phyloP scores from a whole-genome alignment of 1,140 invertebrate species.

The Capitella teleta region DNA sequence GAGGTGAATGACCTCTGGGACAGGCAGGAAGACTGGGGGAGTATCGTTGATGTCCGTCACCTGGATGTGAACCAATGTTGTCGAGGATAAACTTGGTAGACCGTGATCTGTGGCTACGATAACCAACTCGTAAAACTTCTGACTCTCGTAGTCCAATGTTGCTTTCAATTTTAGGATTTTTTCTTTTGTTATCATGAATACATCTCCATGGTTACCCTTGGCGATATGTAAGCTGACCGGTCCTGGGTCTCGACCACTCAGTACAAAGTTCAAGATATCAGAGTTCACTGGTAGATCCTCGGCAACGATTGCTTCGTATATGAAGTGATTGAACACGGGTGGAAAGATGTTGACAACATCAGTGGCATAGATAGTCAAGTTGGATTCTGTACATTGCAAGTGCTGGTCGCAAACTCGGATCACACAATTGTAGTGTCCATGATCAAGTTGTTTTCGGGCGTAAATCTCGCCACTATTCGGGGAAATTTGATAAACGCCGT shows the following conservation, averaged over 20 bases:
- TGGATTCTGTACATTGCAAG: too few relatives aligned
- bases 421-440: too few relatives aligned
- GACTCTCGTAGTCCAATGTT: not conserved
- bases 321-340: not conserved
- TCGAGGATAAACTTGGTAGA: not conserved
- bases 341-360: too few relatives aligned
- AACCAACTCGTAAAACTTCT: not conserved
- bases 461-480: too few relatives aligned
- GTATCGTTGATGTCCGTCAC: conserved; percentile 34
- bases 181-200: not conserved
- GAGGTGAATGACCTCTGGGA: not conserved
- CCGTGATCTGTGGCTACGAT: not conserved
- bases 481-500: too few relatives aligned
- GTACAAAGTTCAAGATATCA: not conserved
- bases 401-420: too few relatives aligned
- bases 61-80: not conserved
- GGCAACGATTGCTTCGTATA: not conserved
- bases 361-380: too few relatives aligned
- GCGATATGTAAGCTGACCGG: not conserved
- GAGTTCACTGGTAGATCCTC: not conserved
- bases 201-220: not conserved
- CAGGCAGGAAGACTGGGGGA: conserved; percentile 50
- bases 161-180: not conserved
- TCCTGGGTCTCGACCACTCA: not conserved
- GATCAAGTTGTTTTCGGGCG: too few relatives aligned